These are phyloP conservation scores for Microtus richardsoni DNA, from an alignment of 2,113 vertebrate genomes.

Conservation along the genomic window DNA sequence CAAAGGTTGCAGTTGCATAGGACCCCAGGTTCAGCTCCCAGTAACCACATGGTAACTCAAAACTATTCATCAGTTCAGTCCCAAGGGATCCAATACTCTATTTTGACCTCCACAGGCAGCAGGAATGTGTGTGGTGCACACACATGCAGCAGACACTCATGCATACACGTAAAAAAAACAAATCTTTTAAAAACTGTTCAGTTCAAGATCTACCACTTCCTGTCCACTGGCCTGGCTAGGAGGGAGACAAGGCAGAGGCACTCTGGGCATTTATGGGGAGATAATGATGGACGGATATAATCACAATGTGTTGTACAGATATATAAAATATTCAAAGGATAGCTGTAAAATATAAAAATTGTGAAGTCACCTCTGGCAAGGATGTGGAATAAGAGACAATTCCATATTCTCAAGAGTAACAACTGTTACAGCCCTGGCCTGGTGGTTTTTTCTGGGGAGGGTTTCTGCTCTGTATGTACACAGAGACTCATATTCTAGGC, in stretches of 20 bases:
- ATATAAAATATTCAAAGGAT: background rate
- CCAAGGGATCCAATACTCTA: background rate
- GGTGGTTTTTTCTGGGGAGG: background rate
- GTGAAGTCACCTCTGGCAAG: background rate
- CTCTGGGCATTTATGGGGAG: background rate
- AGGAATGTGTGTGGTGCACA: background rate
- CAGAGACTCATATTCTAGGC: no score
- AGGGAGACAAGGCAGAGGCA: background rate
- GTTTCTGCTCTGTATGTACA: no score
- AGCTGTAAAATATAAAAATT: background rate
- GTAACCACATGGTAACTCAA: background rate
- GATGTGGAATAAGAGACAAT: accelerated
- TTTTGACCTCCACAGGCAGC: background rate
- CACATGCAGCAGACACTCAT: background rate
- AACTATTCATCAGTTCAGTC: background rate
- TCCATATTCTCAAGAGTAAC: background rate
- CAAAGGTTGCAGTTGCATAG: background rate
- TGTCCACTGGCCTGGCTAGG: background rate
- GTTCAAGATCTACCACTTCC: accelerated
- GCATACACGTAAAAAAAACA: background rate
- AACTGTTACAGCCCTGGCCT: accelerated
- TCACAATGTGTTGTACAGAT: background rate
- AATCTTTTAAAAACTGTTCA: background rate
- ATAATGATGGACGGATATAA: background rate
- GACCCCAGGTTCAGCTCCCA: background rate